These are phyloP conservation scores for Griposia aprilina DNA, from an alignment of 2,888 invertebrate species.

Conservation along the genomic window DNA sequence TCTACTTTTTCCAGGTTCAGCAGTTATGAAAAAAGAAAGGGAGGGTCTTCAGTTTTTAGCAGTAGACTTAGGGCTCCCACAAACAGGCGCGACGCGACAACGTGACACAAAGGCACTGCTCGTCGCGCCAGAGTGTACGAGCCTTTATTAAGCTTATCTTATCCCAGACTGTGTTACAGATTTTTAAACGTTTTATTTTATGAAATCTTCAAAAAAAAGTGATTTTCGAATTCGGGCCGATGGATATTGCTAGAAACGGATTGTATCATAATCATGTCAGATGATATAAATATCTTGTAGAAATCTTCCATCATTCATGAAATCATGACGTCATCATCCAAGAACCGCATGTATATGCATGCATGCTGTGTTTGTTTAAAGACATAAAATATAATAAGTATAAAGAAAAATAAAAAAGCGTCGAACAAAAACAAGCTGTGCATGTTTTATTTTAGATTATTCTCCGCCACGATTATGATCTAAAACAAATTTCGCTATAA, in stretches of 20 bases:
- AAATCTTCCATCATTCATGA: conserved; percentile 21
- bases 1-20: not conserved
- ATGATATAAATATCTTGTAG: conserved; percentile 34
- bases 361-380: conserved; percentile 13
- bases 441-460: conserved; percentile 39
- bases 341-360: conserved; percentile 38
- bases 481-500: conserved; percentile 52
- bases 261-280: conserved; percentile 42
- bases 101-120: no score
- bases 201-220: not conserved
- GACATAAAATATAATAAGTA: conserved; percentile 13
- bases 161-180: not conserved
- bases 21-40: not conserved
- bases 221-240: not conserved
- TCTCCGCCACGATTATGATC: conserved; percentile 51
- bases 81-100: no score
- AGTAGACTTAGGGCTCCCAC: no score
- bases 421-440: conserved; percentile 35
- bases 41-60: not conserved
- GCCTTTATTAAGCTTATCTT: not conserved
- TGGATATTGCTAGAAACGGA: conserved; percentile 32
- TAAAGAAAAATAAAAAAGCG: conserved; percentile 26
- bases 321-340: conserved; percentile 39
- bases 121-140: no score
- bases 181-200: conserved; percentile 5